These are phyloP conservation scores for Resseliella maxima DNA, from an alignment of 2,888 invertebrate genomes.

Conservation along the genomic window DNA sequence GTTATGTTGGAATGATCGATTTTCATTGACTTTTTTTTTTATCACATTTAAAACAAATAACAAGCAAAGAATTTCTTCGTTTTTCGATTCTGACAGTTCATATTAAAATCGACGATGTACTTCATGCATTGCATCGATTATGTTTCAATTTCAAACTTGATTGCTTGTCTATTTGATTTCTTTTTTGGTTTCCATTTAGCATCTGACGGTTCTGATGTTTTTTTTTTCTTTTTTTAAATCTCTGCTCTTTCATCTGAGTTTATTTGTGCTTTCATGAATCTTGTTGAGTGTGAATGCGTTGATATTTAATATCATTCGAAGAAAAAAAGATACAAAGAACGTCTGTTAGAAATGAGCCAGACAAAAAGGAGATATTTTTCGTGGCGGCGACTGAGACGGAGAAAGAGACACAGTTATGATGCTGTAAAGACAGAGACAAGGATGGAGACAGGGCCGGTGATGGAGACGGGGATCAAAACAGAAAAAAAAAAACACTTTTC, in stretches of 20 bases:
- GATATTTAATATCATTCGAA: constrained; percentile 22
- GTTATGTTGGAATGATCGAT: constrained; percentile 7
- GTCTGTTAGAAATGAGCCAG: constrained; percentile 4
- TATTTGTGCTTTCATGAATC: neutral
- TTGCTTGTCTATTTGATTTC: constrained; percentile 20
- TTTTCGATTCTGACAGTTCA: constrained; percentile 14
- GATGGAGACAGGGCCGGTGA: too few species aligned
- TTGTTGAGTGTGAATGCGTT: constrained; percentile 19
- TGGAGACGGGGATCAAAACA: too few species aligned
- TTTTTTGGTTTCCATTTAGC: constrained; percentile 28
- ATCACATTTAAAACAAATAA: constrained; percentile 37
- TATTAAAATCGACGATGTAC: neutral
- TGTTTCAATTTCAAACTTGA: constrained; percentile 53
- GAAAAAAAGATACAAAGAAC: neutral
- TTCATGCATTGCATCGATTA: constrained; percentile 22
- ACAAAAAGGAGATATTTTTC: too few species aligned
- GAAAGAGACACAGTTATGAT: too few species aligned
- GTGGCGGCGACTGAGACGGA: too few species aligned
- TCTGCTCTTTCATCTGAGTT: neutral
- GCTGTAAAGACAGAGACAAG: too few species aligned
- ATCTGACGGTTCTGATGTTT: neutral
- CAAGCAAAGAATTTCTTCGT: constrained; percentile 21
- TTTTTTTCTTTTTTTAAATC: neutral
- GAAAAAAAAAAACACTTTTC: neutral
- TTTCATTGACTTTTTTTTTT: neutral